phyloP scores from a whole-genome alignment of 2,797 vertebrate genomes.

The Spinus pinus region DNA sequence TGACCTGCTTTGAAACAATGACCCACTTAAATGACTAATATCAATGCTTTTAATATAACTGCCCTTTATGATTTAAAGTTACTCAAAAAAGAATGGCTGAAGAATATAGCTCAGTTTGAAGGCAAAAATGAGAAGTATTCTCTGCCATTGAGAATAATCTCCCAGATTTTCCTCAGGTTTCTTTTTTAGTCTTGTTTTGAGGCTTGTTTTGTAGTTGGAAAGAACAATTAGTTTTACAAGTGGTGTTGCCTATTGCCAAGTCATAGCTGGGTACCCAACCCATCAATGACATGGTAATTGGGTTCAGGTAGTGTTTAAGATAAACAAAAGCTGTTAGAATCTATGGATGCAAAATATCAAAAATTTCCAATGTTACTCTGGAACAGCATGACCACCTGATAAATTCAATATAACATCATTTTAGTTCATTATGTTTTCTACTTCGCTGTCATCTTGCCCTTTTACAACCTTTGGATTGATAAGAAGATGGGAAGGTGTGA shows the following conservation, averaged over 20 bases:
- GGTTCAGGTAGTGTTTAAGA: not conserved
- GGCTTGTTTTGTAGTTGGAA: not conserved
- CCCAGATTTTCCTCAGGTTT: not conserved
- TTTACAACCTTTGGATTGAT: not conserved
- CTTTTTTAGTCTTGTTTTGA: not conserved
- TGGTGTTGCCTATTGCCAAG: not conserved
- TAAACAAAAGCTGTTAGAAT: not conserved
- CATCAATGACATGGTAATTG: not conserved
- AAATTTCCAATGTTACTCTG: not conserved
- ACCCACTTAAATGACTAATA: not conserved
- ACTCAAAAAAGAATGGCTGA: not conserved
- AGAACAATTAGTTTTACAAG: not conserved
- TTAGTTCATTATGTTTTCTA: not conserved
- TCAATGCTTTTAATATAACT: not conserved
- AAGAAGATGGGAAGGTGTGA: not conserved
- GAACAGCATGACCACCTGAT: not conserved
- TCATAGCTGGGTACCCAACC: not conserved
- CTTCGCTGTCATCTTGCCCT: not conserved
- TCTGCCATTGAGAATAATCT: not conserved
- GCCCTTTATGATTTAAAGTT: not conserved
- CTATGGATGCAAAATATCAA: not conserved
- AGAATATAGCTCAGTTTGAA: not conserved
- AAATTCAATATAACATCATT: not conserved
- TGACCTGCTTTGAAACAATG: not conserved
- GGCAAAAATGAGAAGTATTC: not conserved